A percentile compares a stretch with the other conserved stretches of the same genome.
phyloP scores from a whole-genome alignment of 2,888 invertebrate genomes.

The Sphaerolaimus hirsutus region DNA sequence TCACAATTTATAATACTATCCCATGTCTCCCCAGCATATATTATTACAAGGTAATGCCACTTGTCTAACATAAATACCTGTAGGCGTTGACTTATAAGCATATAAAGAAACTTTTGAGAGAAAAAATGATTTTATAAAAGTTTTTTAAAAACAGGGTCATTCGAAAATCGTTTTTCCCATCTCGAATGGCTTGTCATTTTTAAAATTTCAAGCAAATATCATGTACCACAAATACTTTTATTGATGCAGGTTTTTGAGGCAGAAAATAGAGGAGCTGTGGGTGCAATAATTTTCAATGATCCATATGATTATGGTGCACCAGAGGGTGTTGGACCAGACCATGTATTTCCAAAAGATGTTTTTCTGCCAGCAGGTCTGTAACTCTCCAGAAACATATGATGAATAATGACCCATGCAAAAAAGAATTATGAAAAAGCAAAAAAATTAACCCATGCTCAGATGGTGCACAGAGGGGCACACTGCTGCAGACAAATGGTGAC shows the following conservation, averaged over 20 bases:
- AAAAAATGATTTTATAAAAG: too few species aligned
- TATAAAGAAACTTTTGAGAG: too few species aligned
- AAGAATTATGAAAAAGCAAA: background rate
- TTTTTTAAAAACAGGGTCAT: too few species aligned
- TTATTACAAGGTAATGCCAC: too few species aligned
- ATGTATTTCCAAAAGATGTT: too few species aligned
- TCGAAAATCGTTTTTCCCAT: too few species aligned
- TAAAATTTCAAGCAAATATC: background rate
- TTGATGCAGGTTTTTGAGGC: constrained; percentile 26
- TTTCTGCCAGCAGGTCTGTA: too few species aligned
- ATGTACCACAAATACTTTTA: background rate
- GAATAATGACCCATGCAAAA: background rate
- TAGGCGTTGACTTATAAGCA: too few species aligned
- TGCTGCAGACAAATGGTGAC: background rate
- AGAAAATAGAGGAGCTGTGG: constrained; percentile 21
- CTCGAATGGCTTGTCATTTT: too few species aligned
- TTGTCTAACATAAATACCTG: too few species aligned
- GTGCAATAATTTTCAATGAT: constrained; percentile 27
- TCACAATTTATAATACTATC: too few species aligned
- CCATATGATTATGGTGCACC: constrained; percentile 25
- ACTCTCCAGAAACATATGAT: background rate
- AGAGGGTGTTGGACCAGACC: constrained; percentile 7
- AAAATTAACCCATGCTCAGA: background rate
- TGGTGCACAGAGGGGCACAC: background rate
- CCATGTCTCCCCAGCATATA: too few species aligned